Percentiles rank a stretch among this genome's conserved stretches.
These are phyloP conservation scores for Pristionchus fissidentatus DNA, from an alignment of 2,888 invertebrate species.

Conservation along the genomic window DNA sequence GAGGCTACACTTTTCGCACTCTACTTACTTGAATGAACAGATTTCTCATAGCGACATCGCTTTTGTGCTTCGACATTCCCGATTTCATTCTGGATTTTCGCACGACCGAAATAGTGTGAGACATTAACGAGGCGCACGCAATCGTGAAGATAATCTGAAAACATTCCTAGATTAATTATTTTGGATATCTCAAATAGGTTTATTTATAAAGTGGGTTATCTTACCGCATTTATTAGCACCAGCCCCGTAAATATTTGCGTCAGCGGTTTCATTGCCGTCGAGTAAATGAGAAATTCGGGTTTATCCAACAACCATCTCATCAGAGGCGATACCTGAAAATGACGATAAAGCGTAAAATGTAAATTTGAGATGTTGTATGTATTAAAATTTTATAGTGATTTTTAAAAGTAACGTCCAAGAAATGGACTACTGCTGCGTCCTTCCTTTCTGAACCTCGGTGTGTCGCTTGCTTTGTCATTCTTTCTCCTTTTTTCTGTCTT, in stretches of 20 bases:
- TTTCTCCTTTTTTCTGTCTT: too few relatives aligned
- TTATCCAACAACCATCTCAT: neutral
- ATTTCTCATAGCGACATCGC: conserved; percentile 21
- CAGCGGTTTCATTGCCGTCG: neutral
- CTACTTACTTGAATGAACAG: conserved; percentile 6
- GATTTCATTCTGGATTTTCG: neutral
- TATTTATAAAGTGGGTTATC: neutral
- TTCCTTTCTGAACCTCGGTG: too few relatives aligned
- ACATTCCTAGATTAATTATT: neutral
- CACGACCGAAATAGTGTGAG: neutral
- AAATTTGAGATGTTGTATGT: neutral
- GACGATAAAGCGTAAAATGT: neutral
- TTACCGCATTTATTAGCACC: neutral
- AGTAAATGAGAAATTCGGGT: neutral
- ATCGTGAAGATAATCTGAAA: neutral
- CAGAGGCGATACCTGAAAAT: neutral
- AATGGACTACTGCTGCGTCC: too few relatives aligned
- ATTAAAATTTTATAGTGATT: neutral
- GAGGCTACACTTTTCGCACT: too few relatives aligned
- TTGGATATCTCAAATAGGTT: neutral
- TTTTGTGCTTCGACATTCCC: neutral
- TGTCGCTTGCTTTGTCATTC: too few relatives aligned
- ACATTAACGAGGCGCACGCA: conserved; percentile 9
- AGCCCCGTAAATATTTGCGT: neutral
- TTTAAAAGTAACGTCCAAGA: too few relatives aligned